A percentile compares a stretch with the other conserved stretches of the same genome.
Conservation (phyloP, 2,888 invertebrate genomes). For the Ichneumoninae sp. region DNA sequence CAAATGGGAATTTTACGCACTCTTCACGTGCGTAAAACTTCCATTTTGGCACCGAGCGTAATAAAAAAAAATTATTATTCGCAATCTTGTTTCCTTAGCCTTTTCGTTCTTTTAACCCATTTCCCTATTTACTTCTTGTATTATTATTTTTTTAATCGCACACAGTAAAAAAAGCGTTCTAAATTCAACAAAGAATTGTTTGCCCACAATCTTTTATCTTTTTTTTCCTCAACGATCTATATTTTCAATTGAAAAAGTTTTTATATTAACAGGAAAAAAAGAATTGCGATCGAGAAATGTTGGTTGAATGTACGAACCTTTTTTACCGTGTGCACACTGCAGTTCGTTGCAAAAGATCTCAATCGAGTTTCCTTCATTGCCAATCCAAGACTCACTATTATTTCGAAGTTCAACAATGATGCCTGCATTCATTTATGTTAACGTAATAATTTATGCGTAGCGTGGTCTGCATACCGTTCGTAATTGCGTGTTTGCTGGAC, state of each 20-base stretch:
- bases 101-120: too few relatives aligned
- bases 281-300: too few relatives aligned
- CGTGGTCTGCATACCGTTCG: not conserved
- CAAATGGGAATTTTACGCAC: too few relatives aligned
- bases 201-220: not conserved
- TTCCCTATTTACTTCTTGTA: too few relatives aligned
- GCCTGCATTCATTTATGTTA: constrained; percentile 22
- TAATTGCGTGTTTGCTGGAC: constrained; percentile 3
- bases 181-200: not conserved
- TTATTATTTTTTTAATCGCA: too few relatives aligned
- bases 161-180: too few relatives aligned
- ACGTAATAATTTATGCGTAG: not conserved
- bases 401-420: not conserved
- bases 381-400: not conserved
- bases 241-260: too few relatives aligned
- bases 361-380: not conserved
- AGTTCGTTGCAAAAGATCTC: constrained; percentile 6
- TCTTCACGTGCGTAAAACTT: too few relatives aligned
- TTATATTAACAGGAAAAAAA: too few relatives aligned
- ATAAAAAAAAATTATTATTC: not conserved
- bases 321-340: not conserved
- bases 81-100: not conserved
- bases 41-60: too few relatives aligned
- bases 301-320: not conserved
- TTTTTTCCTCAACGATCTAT: too few relatives aligned